Evolutionary conservation across 2,888 invertebrate species (phyloP).

Genomic region (Lasiommata megera): DNA sequence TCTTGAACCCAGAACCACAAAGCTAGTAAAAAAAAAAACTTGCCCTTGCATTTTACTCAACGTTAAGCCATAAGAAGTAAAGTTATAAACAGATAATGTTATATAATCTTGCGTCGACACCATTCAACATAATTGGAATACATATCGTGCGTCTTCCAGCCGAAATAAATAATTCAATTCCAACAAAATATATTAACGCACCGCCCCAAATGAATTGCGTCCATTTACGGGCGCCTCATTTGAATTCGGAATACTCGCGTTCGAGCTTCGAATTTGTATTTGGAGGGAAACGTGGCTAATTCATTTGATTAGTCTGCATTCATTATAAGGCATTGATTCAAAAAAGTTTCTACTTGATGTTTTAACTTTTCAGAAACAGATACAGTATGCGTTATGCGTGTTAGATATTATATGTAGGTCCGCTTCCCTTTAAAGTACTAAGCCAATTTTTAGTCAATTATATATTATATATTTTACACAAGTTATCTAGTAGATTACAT

Average conservation of each 20-base stretch:
- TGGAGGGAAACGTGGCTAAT: conserved; percentile 28
- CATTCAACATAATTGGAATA: conserved; percentile 8
- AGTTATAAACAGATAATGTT: too few relatives aligned
- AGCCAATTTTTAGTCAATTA: too few relatives aligned
- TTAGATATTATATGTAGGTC: too few relatives aligned
- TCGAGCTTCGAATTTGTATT: conserved; percentile 33
- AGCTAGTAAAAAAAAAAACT: too few relatives aligned
- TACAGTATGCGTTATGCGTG: too few relatives aligned
- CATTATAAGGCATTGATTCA: conserved; percentile 20
- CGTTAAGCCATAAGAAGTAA: too few relatives aligned
- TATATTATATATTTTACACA: too few relatives aligned
- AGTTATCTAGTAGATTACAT: too few relatives aligned
- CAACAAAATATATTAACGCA: conserved; percentile 32
- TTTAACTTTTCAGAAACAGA: not conserved
- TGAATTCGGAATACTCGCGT: conserved; percentile 30
- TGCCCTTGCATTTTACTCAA: too few relatives aligned
- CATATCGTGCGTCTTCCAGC: conserved; percentile 8
- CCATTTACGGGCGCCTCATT: conserved; percentile 32
- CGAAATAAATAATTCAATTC: conserved; percentile 29
- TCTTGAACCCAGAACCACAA: too few relatives aligned
- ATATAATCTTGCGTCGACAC: not conserved
- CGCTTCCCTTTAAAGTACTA: too few relatives aligned
- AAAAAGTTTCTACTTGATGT: conserved; percentile 22
- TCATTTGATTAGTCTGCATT: conserved; percentile 28
- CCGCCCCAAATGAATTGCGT: conserved; percentile 32